Conservation (phyloP, 1,140 invertebrate species). For the Frieseomelitta varia region DNA sequence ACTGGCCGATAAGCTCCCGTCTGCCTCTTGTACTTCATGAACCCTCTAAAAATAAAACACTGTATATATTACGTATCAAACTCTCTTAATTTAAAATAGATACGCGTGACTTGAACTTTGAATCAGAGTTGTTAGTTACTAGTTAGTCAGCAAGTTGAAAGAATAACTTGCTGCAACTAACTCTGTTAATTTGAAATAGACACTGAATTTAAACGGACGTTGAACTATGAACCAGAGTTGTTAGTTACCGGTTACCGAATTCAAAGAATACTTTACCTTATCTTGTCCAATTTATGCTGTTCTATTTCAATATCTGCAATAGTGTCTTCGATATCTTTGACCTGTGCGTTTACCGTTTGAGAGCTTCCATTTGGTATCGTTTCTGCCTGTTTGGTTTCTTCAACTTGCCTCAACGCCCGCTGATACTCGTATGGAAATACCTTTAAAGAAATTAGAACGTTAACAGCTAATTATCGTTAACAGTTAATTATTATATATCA, state of each 20-base stretch:
- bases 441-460: slow-evolving; percentile 52
- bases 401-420: slow-evolving; percentile 90
- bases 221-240: too few relatives aligned
- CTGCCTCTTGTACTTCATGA: slow-evolving; percentile 97
- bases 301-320: slow-evolving; percentile 89
- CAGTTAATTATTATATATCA: neutral
- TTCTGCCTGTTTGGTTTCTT: slow-evolving; percentile 82
- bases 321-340: slow-evolving; percentile 94
- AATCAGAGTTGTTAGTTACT: too few relatives aligned
- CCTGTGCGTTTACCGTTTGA: slow-evolving; percentile 78
- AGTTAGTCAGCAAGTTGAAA: too few relatives aligned
- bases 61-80: neutral
- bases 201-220: too few relatives aligned
- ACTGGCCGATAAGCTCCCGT: slow-evolving; percentile 92
- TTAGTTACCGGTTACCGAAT: neutral
- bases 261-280: slow-evolving; percentile 82
- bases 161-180: too few relatives aligned
- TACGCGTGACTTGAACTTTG: neutral
- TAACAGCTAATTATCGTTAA: neutral
- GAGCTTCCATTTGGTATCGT: slow-evolving; percentile 75
- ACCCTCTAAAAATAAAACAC: slow-evolving; percentile 85
- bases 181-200: too few relatives aligned
- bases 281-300: slow-evolving; percentile 94
- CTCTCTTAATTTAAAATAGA: neutral
- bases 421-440: slow-evolving; percentile 99